Evolutionary conservation across 2,888 invertebrate species (phyloP).

Genomic region (Drosophila koepferae): DNA sequence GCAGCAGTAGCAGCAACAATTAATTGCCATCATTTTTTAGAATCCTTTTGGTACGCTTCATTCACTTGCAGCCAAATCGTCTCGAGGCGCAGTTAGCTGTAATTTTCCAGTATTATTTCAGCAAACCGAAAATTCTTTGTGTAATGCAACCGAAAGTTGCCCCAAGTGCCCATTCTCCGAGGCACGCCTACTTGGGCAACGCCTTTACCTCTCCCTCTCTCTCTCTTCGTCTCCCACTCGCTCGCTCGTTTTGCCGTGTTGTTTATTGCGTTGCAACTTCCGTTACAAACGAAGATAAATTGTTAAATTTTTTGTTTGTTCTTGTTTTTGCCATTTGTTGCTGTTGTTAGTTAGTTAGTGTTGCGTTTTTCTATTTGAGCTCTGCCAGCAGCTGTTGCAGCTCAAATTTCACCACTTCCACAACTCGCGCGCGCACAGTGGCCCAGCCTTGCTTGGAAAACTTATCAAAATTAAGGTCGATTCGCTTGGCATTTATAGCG

Average conservation of each 20-base stretch:
- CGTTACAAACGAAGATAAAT: constrained; percentile 78
- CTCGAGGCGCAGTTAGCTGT: constrained; percentile 48
- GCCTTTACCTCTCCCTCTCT: constrained; percentile 8
- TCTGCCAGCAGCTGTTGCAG: constrained; percentile 54
- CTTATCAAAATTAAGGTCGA: constrained; percentile 1
- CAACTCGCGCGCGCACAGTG: constrained; percentile 41
- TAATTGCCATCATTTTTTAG: constrained; percentile 71
- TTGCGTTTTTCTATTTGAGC: constrained; percentile 48
- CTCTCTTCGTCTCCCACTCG: neutral
- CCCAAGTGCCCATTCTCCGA: constrained; percentile 32
- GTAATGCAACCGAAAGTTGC: constrained; percentile 57
- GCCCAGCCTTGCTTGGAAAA: neutral
- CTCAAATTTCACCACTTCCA: constrained; percentile 46
- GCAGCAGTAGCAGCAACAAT: constrained; percentile 52
- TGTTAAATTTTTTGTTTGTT: constrained; percentile 53
- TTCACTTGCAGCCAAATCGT: constrained; percentile 33
- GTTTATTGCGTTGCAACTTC: constrained; percentile 79
- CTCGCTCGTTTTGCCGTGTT: constrained; percentile 54
- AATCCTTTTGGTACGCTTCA: constrained; percentile 69
- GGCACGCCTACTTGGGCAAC: constrained; percentile 37
- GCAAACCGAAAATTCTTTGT: constrained; percentile 54
- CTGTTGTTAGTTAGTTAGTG: constrained; percentile 29
- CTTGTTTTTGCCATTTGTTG: constrained; percentile 16
- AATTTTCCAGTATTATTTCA: constrained; percentile 52
- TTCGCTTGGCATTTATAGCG: neutral